Base-by-base conservation (phyloP, 2,797 vertebrate genomes). In the Coluber constrictor region DNA sequence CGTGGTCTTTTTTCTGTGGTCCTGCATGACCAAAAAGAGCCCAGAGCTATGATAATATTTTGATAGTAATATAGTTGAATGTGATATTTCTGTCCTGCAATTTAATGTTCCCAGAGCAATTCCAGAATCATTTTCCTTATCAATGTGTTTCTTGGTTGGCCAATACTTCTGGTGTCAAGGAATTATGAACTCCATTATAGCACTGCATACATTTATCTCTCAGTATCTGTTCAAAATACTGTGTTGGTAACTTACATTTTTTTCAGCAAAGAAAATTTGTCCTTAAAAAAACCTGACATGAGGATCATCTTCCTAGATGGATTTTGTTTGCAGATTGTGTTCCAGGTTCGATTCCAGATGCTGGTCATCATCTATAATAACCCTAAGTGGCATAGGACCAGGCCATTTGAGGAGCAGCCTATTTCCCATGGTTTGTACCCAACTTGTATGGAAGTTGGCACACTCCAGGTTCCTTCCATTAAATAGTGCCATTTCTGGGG, bases 71-170 rank as follows among this genome's bases (percentile, higher is more conserved):
- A 32, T 90, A 32, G 83, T 55, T 18, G 57, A 51, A 92, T 86
- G 47, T 66, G 88, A 86, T 90, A 54, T 86, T 86, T 90, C 74
- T 89, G 27, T 92, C 43, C 55, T 95, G 90, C 2, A 91, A 92
- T 74, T 0, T 79, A 61, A 83, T 70, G 51, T 5, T 93, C 88
- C 20, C 51, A 87, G 57, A 89, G 60, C 90, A 87, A 25, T 51
- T 57, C 23, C 23, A 47, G 54, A 9, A 90, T 90, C 63, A 55
- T 25, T 70, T 79, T 56, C 55, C 86, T 92, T 88, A 0, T 94
- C 54, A 61, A 59, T 83, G 74, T 83, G 74, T 47, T 83, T 25
- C 9, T 83, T 83, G 74, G 74, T 83, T 83, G 20, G 18, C 37
- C 70, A 79, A 37, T 43, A 79, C 18, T 43, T 79, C 74, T 83